A percentile compares a stretch with the other conserved stretches of the same genome.
Conservation (phyloP, 53 echinoderm and acorn worm genomes). For the Temnopleurus reevesii region DNA sequence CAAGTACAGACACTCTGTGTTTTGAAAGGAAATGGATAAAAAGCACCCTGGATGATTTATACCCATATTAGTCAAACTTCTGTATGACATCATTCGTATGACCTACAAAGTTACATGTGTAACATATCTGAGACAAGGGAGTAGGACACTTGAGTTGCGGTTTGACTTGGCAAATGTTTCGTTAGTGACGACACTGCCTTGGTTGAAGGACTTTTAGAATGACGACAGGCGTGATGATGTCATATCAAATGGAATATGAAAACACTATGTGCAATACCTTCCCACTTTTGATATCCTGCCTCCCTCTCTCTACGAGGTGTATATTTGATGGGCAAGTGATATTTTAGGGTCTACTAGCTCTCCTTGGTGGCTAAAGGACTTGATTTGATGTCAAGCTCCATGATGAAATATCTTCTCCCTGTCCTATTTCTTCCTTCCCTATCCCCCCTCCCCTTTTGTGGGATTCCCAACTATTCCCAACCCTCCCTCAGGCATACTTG, state of each 20-base stretch:
- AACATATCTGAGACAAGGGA: not conserved
- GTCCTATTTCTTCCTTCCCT: too few relatives aligned
- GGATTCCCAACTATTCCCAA: too few relatives aligned
- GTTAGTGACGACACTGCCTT: not conserved
- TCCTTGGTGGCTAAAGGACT: slow-evolving; percentile 61
- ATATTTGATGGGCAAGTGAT: slow-evolving; percentile 81
- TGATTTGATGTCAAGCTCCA: slow-evolving; percentile 84
- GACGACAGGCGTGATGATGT: slow-evolving; percentile 1
- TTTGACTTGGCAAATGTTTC: not conserved
- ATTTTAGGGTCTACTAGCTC: slow-evolving; percentile 79
- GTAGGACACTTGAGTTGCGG: not conserved
- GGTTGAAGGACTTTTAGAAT: not conserved
- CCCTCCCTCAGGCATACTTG: too few relatives aligned
- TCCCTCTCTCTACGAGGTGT: too few relatives aligned
- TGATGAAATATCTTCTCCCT: slow-evolving; percentile 2
- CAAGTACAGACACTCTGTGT: too few relatives aligned
- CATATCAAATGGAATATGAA: not conserved
- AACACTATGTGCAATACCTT: too few relatives aligned
- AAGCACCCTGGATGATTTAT: not conserved
- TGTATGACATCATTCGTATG: not conserved
- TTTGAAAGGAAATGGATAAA: not conserved
- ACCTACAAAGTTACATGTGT: not conserved
- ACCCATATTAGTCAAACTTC: not conserved
- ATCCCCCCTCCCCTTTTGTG: too few relatives aligned
- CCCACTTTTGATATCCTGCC: too few relatives aligned